phyloP scores from a whole-genome alignment of 2,797 vertebrate genomes.

The Ceryle rudis region DNA sequence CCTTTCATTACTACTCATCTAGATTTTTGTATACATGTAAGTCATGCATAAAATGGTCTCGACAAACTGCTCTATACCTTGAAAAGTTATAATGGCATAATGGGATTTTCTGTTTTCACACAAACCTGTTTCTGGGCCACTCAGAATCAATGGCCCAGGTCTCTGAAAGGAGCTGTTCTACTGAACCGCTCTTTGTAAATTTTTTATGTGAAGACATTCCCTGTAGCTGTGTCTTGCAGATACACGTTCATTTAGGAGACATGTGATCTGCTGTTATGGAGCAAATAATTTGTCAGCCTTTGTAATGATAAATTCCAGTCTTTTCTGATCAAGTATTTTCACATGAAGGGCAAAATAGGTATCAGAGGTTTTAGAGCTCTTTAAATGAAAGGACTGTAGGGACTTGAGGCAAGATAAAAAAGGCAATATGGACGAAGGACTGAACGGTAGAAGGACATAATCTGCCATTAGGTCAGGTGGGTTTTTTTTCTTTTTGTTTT shows the following conservation, averaged over 20 bases:
- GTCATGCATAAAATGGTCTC: background rate
- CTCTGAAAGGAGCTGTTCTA: background rate
- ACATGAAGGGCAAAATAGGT: background rate
- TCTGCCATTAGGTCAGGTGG: background rate
- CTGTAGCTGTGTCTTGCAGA: background rate
- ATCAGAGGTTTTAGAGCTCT: background rate
- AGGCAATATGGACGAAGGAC: background rate
- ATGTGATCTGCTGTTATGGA: background rate
- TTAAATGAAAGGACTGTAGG: background rate
- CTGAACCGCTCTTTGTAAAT: rapidly evolving
- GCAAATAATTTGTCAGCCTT: background rate
- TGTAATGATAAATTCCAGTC: background rate
- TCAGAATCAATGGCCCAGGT: background rate
- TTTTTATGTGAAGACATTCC: background rate
- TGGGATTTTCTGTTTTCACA: background rate
- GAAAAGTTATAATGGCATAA: background rate
- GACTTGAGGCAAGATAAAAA: background rate
- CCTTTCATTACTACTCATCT: conserved; percentile 36
- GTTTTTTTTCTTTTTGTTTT: background rate
- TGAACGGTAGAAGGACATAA: background rate
- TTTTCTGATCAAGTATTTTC: background rate
- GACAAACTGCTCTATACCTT: background rate
- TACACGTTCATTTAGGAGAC: background rate
- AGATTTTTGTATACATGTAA: background rate
- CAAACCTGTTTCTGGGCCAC: rapidly evolving